These are phyloP conservation scores for Spodoptera exigua DNA, from an alignment of 2,888 invertebrate genomes.

Conservation along the genomic window DNA sequence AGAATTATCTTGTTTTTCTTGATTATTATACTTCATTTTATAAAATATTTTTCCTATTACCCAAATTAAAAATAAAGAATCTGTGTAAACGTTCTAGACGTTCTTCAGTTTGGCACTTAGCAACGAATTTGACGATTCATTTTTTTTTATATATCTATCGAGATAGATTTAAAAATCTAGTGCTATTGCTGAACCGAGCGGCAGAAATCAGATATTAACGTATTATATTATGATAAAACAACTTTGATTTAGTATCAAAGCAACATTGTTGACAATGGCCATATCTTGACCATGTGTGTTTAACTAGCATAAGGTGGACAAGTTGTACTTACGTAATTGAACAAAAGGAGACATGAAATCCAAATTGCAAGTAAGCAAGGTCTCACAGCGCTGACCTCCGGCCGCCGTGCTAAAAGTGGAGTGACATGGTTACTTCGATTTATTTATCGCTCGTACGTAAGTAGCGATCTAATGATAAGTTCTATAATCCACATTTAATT, in stretches of 20 bases:
- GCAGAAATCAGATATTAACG: conserved; percentile 5
- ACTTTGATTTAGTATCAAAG: conserved; percentile 52
- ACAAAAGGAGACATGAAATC: conserved; percentile 72
- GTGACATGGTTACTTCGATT: conserved; percentile 62
- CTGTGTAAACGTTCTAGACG: too few species aligned
- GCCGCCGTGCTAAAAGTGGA: conserved; percentile 59
- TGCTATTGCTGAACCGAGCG: conserved; percentile 2
- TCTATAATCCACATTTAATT: conserved; percentile 23
- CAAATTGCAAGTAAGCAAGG: conserved; percentile 72
- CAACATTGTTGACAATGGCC: conserved; percentile 45
- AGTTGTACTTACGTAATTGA: conserved; percentile 67
- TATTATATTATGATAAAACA: conserved; percentile 18
- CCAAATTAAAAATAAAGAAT: too few species aligned
- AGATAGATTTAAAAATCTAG: not conserved
- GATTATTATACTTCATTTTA: too few species aligned
- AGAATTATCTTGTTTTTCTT: too few species aligned
- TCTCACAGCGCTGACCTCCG: conserved; percentile 63
- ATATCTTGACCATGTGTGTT: conserved; percentile 63
- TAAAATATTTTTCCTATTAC: too few species aligned
- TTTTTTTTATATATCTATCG: too few species aligned
- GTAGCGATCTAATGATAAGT: conserved; percentile 20
- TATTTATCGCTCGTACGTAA: conserved; percentile 54
- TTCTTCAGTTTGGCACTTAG: too few species aligned
- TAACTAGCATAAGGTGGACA: conserved; percentile 73
- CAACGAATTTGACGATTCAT: too few species aligned